Base-by-base conservation (phyloP, 2,888 invertebrate genomes). In the Noctua comes region DNA sequence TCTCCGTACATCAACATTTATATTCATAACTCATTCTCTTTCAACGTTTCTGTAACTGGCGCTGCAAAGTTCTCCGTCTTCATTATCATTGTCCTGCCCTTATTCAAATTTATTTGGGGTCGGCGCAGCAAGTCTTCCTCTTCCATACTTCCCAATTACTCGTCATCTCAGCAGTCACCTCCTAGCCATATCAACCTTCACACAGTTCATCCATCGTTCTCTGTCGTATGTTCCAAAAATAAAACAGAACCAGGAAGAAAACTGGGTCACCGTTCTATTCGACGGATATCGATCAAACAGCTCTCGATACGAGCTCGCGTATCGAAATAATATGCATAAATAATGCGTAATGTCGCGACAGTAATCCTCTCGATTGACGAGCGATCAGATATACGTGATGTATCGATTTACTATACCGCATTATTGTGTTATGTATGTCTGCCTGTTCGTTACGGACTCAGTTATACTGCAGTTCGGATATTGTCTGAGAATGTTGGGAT, bases 351-450 rank as follows among this genome's bases (percentile, higher is more conserved):
- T 90, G 83, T 79, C 85, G 79, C 81, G 87, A 89, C 86, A 85
- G 78, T 88, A 88, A 88, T 86, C 88, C 89, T 88, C 85, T 82
- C 77, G 89, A 91, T 90, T 91, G 92, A 91, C 91, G 88, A 86
- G 82, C 83, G 87, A 91, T 92, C 91, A 86, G 91, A 91, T 92
- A 91, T 89, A 91, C 88, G 89, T 91, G 91, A 90, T 91, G 84
- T 89, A 90, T 92, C 91, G 92, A 91, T 92, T 90, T 88, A 88
- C 82, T 90, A 88, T 86, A 90, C 84, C 79, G 84, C 86, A 89
- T 89, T 90, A 88, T 84, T 82, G 85, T 85, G 86, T 89, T 86
- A 83, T 87, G 84, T 83, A 84, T 27, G 66, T 43, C 66, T 86
- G 73, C 86, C 73, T 77, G 76, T 87, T 83, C 75, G 88, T 85